Evolutionary conservation across 2,888 invertebrate genomes (phyloP).

Genomic region (Heliconius sara): DNA sequence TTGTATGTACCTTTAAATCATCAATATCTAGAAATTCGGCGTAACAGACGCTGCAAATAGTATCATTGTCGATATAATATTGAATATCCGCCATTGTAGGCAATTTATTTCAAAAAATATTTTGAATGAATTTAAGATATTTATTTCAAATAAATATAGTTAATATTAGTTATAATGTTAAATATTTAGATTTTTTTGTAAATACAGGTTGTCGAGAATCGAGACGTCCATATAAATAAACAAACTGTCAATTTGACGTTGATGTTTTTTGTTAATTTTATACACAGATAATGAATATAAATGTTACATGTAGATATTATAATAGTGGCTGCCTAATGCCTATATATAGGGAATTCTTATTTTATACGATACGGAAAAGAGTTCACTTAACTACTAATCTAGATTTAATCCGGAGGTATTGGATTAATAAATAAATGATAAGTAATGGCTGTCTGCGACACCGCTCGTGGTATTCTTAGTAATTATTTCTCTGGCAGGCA

Average conservation of each 20-base stretch:
- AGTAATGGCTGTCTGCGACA: too few relatives aligned
- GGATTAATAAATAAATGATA: too few relatives aligned
- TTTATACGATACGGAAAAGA: too few relatives aligned
- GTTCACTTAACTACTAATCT: too few relatives aligned
- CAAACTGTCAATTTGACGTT: conserved; percentile 4
- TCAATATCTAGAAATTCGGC: conserved; percentile 71
- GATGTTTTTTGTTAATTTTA: background rate
- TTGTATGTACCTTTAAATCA: conserved; percentile 63
- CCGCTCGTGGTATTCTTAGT: too few relatives aligned
- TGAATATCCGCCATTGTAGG: conserved; percentile 12
- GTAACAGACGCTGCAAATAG: conserved; percentile 60
- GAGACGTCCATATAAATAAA: conserved; percentile 10
- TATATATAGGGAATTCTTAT: too few relatives aligned
- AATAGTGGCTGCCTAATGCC: too few relatives aligned
- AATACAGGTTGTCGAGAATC: background rate
- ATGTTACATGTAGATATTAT: too few relatives aligned
- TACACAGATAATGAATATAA: background rate
- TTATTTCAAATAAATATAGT: background rate
- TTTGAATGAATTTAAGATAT: background rate
- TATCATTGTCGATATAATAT: conserved; percentile 51
- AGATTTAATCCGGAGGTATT: too few relatives aligned
- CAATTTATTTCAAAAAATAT: background rate
- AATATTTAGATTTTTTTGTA: background rate
- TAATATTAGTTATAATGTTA: background rate
- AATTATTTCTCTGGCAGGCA: too few relatives aligned